Conservation (phyloP, 2,888 invertebrate genomes). For the Axea sp. region DNA sequence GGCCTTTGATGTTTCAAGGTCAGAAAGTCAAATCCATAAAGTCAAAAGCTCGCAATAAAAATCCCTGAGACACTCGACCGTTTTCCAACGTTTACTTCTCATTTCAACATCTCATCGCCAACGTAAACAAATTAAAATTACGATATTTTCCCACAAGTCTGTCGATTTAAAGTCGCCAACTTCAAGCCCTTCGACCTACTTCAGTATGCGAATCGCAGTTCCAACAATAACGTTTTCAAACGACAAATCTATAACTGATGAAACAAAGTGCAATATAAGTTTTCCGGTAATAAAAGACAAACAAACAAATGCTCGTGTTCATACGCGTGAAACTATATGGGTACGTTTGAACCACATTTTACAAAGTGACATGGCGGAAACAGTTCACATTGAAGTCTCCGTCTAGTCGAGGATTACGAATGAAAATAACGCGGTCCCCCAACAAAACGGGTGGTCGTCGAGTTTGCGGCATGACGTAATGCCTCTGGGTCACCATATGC, state of each 20-base stretch:
- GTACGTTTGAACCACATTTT: slow-evolving; percentile 25
- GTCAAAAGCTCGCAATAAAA: slow-evolving; percentile 11
- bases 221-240: not conserved
- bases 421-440: slow-evolving; percentile 58
- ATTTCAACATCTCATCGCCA: slow-evolving; percentile 17
- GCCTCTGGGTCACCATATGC: slow-evolving; percentile 67
- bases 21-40: slow-evolving; percentile 19
- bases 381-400: slow-evolving; percentile 32
- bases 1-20: slow-evolving; percentile 21
- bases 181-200: slow-evolving; percentile 8
- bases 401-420: slow-evolving; percentile 44
- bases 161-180: slow-evolving; percentile 1
- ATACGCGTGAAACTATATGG: not conserved
- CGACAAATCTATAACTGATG: too few relatives aligned
- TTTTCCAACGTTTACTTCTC: slow-evolving; percentile 17
- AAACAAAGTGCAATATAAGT: too few relatives aligned
- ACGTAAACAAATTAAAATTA: slow-evolving; percentile 36
- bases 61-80: slow-evolving; percentile 3
- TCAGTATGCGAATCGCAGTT: not conserved
- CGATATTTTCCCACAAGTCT: slow-evolving; percentile 31
- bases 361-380: slow-evolving; percentile 37
- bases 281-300: too few relatives aligned
- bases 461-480: slow-evolving; percentile 70
- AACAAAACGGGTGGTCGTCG: slow-evolving; percentile 66
- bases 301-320: not conserved